Conservation (phyloP, 2,888 invertebrate genomes). For the Anthrax anthrax region DNA sequence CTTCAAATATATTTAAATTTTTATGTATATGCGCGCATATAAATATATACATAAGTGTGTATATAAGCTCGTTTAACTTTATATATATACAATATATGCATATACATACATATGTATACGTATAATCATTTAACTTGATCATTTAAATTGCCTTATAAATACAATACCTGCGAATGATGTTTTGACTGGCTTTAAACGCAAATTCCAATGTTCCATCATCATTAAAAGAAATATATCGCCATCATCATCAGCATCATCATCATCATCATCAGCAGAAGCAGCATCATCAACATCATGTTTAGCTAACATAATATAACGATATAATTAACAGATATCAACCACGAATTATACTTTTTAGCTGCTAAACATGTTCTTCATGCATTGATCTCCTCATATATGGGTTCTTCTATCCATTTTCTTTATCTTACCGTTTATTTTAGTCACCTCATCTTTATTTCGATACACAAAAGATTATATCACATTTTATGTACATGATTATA, state of each 20-base stretch:
- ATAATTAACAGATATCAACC: too few species aligned
- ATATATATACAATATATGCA: neutral
- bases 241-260: neutral
- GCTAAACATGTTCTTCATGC: neutral
- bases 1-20: neutral
- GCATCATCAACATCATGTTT: too few species aligned
- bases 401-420: neutral
- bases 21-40: too few species aligned
- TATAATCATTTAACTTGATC: conserved; percentile 10
- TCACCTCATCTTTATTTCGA: neutral
- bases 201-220: neutral
- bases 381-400: neutral
- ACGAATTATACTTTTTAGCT: neutral
- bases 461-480: too few species aligned
- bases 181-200: conserved; percentile 6
- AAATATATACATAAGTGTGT: too few species aligned
- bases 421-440: neutral
- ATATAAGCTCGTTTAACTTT: conserved; percentile 9
- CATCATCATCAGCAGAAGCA: neutral
- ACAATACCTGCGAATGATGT: conserved; percentile 9
- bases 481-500: too few species aligned
- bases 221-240: too few species aligned
- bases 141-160: conserved; percentile 9
- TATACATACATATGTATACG: neutral
- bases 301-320: too few species aligned